phyloP scores from a whole-genome alignment of 2,797 vertebrate genomes.

The Parauchenoglanis punctatus region DNA sequence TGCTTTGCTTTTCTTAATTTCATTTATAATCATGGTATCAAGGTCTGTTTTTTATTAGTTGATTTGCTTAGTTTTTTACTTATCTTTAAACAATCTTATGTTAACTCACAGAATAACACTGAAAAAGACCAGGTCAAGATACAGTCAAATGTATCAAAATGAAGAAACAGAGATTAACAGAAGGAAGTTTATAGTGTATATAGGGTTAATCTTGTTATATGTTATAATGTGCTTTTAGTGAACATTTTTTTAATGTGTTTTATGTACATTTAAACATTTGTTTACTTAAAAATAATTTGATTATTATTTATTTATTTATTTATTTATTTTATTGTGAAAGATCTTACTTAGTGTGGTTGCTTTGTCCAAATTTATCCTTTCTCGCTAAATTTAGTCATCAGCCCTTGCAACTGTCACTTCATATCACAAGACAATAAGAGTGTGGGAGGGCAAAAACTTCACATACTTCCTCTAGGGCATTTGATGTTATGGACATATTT shows the following conservation, averaged over 20 bases:
- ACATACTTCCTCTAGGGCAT: constrained; percentile 22
- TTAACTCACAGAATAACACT: neutral
- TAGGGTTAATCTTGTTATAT: neutral
- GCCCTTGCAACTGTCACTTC: constrained; percentile 37
- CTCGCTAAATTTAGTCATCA: constrained; percentile 30
- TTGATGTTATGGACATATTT: constrained; percentile 9
- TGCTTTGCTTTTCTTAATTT: neutral
- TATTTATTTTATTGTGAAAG: neutral
- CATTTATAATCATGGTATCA: neutral
- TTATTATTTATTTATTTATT: no score
- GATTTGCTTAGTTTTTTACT: neutral
- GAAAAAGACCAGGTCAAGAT: neutral
- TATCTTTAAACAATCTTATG: neutral
- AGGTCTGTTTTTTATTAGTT: neutral
- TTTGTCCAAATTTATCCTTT: neutral
- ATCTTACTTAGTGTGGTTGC: neutral
- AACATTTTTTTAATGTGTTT: no score
- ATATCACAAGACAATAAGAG: constrained; percentile 17
- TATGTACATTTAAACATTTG: neutral
- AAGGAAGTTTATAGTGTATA: neutral
- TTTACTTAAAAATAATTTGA: no score
- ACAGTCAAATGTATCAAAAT: neutral
- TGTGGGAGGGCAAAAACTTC: constrained; percentile 33
- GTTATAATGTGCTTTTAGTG: neutral
- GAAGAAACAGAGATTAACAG: neutral